phyloP scores from a whole-genome alignment of 2,113 vertebrate genomes.

The Alethe diademata region DNA sequence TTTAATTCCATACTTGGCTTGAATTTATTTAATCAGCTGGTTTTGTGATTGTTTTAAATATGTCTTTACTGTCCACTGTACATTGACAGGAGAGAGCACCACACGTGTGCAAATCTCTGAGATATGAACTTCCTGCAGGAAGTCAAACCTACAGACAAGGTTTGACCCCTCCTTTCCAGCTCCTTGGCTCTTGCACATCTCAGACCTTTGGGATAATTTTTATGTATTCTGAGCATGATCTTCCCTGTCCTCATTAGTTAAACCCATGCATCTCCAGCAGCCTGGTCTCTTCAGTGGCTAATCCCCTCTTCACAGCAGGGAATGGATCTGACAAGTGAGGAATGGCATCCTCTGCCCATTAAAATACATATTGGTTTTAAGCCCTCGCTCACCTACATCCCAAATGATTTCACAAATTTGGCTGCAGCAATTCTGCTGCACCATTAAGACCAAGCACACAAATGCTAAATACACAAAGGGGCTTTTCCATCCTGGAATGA shows the following conservation, averaged over 20 bases:
- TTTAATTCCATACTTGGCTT: background rate
- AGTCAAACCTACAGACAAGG: background rate
- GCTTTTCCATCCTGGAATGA: background rate
- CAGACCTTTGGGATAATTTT: background rate
- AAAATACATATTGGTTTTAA: background rate
- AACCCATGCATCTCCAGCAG: background rate
- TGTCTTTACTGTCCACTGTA: background rate
- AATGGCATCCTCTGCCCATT: background rate
- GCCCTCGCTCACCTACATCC: background rate
- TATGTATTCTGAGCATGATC: background rate
- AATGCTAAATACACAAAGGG: background rate
- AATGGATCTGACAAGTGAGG: background rate
- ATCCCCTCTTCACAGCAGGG: background rate
- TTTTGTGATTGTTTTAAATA: background rate
- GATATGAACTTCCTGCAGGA: background rate
- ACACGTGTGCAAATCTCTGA: rapidly evolving
- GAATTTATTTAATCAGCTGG: background rate
- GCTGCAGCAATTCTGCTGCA: background rate
- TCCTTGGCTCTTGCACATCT: background rate
- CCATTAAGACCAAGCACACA: background rate
- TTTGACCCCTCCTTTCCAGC: background rate
- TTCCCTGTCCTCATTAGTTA: background rate
- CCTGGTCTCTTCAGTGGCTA: background rate
- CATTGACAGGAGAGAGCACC: rapidly evolving
- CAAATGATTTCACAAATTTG: background rate